Percentiles rank a stretch among this genome's conserved stretches.
These are phyloP conservation scores for Acrossocheilus fasciatus DNA, from an alignment of 2,797 vertebrate species.

Conservation along the genomic window DNA sequence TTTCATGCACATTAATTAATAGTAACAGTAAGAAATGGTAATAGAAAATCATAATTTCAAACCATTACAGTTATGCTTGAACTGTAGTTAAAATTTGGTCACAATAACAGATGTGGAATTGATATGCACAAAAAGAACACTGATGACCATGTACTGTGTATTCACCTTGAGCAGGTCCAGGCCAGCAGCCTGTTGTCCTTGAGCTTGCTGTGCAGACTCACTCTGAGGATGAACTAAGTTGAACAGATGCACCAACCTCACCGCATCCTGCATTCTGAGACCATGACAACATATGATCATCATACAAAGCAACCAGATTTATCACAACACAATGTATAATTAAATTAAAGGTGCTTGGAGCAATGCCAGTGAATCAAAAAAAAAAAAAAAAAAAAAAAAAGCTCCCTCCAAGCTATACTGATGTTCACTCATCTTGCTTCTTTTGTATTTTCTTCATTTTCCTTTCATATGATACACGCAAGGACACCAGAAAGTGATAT, in stretches of 20 bases:
- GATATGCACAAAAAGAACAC: background rate
- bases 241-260: slow-evolving; percentile 86
- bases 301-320: background rate
- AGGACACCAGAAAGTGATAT: too few relatives aligned
- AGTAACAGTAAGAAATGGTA: background rate
- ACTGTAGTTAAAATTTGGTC: background rate
- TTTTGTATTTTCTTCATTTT: background rate
- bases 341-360: background rate
- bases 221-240: slow-evolving; percentile 88
- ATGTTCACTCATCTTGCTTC: background rate
- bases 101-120: slow-evolving; percentile 4
- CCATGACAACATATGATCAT: background rate
- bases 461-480: background rate
- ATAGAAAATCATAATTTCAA: too few relatives aligned
- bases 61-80: background rate
- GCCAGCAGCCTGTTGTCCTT: slow-evolving; percentile 78
- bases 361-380: background rate
- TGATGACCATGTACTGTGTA: background rate
- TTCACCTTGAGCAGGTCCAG: slow-evolving; percentile 89
- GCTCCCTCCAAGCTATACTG: background rate
- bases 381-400: background rate
- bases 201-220: slow-evolving; percentile 84
- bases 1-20: background rate
- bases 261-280: slow-evolving; percentile 84
- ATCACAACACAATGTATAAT: background rate